Evolutionary conservation across 2,113 vertebrate genomes (phyloP), one percentile per base, ranked within the genome.

Genomic region (Hippocampus zosterae): DNA sequence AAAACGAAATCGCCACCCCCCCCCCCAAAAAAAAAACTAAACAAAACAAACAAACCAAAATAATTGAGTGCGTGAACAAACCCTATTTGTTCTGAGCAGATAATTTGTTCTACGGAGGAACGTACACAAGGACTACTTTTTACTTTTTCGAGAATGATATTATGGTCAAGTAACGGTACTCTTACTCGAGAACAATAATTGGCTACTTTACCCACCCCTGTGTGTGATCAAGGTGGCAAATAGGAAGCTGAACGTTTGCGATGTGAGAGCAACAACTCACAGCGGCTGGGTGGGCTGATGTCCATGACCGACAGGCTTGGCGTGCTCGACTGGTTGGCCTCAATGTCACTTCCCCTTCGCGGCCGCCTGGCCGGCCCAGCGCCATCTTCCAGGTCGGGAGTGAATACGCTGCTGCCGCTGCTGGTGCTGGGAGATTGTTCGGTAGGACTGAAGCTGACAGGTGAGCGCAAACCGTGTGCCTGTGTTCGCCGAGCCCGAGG

Each of bases 271-370:
- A 0, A 0, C 8, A 8, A 90, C 96, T 95, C 84, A 99, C 97
- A 99, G 87, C 97, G 96, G 82, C 97, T 98, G 61, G 97, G 96
- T 0, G 96, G 97, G 79, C 96, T 99, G 88, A 99, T 96, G 85
- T 99, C 97, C 96, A 98, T 97, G 65, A 98, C 96, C 0, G 95
- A 95, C 79, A 98, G 73, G 42, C 94, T 96, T 0, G 95, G 81
- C 60, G 76, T 73, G 1, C 79, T 9, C 27, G 78, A 53, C 0
- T 85, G 67, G 71, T 92, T 94, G 53, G 90, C 76, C 76, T 99
- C 97, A 33, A 98, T 98, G 86, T 99, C 97, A 27, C 96, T 98
- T 53, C 96, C 95, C 37, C 95, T 88, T 25, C 97, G 93, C 0
- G 88, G 80, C 65, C 89, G 76, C 61, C 88, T 73, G 67, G 74